Base-by-base conservation (phyloP, 2,888 invertebrate genomes). In the Cantharis rufa region DNA sequence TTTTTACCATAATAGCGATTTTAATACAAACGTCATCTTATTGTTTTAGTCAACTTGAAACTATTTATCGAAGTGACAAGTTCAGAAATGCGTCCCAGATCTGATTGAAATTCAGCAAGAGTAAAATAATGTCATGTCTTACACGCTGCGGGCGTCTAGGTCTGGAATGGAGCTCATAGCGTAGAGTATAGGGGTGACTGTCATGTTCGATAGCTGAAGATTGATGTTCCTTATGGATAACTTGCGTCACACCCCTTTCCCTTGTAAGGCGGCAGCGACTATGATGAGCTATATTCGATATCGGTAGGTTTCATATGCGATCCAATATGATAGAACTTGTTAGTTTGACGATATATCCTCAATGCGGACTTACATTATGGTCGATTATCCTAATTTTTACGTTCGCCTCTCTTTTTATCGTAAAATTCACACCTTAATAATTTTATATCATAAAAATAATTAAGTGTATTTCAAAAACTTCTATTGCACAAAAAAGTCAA, bases 161-260 rank as follows among this genome's bases (percentile, higher is more conserved):
- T 74, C 77, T 78, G 74, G 79, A 48, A 70, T 79, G 78, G 79
- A 77, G 78, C 76, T 74, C 72, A 74, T 63, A 24, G 80, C 73
- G 77, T 78, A 79, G 74, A 70, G 48, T 62, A 74, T 74, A 76
- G 78, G 80, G 81, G 79, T 69, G 80, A 78, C 81, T 80, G 84
- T 84, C 85, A 84, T 85, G 84, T 84, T 85, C 85, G 85, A 85
- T 85, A 84, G 84, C 84, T 84, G 82, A 85, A 85, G 85, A 85
- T 85, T 85, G 85, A 85, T 85, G 85, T 83, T 84, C 83, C 83
- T 84, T 83, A 84, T 83, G 85, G 85, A 83, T 84, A 85, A 84
- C 81, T 84, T 84, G 80, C 83, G 82, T 83, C 81, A 80, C 82
- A 77, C 81, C 77, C 80, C 78, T 81, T 72, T 75, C 71, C 77